phyloP scores from a whole-genome alignment of 2,888 invertebrate species.

The Sclerodermus sp. region DNA sequence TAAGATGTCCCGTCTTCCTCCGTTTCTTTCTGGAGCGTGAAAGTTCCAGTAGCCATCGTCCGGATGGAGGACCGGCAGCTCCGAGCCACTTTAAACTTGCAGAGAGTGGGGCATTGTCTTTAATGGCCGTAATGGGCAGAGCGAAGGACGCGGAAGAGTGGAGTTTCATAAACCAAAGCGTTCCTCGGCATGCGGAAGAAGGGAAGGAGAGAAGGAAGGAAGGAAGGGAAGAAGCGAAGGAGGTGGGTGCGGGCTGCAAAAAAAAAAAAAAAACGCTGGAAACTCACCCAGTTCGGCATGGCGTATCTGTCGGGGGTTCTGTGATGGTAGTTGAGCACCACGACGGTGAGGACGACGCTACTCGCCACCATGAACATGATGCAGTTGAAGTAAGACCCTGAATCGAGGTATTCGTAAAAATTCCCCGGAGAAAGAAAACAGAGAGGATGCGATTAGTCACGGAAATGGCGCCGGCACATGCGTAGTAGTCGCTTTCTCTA shows the following conservation, averaged over 20 bases:
- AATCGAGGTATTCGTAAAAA: constrained; percentile 47
- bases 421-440: constrained; percentile 39
- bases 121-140: constrained; percentile 20
- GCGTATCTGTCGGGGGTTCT: constrained; percentile 94
- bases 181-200: too few relatives aligned
- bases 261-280: too few relatives aligned
- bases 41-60: constrained; percentile 26
- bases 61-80: constrained; percentile 23
- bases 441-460: constrained; percentile 49
- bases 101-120: constrained; percentile 19
- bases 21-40: constrained; percentile 5
- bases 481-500: constrained; percentile 12
- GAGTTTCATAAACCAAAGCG: constrained; percentile 16
- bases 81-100: constrained; percentile 32
- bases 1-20: background rate
- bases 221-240: too few relatives aligned
- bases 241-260: too few relatives aligned
- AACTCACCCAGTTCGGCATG: constrained; percentile 93
- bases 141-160: constrained; percentile 7
- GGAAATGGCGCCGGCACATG: constrained; percentile 24
- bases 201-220: too few relatives aligned
- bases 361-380: constrained; percentile 99
- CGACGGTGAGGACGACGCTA: constrained; percentile 94
- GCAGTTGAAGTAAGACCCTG: constrained; percentile 99
- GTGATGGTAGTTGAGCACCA: constrained; percentile 97